Conservation (phyloP, 64 coral and sea anemone species). For the Astreopora myriophthalma region DNA sequence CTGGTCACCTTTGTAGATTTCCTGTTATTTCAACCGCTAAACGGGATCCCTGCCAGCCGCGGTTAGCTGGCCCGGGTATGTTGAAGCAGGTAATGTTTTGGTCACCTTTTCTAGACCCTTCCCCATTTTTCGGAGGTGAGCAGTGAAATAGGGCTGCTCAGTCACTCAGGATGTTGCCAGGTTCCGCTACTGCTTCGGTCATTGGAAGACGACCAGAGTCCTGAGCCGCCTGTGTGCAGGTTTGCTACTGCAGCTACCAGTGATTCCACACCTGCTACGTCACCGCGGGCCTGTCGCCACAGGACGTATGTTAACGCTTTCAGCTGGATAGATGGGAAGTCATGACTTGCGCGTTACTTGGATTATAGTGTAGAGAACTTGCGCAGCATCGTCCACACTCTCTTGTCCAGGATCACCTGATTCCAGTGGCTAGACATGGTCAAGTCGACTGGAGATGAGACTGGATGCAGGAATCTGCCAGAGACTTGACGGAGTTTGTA, state of each 20-base stretch:
- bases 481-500: too few relatives aligned
- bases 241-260: too few relatives aligned
- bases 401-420: slow-evolving; percentile 30
- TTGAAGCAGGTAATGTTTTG: slow-evolving; percentile 14
- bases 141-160: slow-evolving; percentile 59
- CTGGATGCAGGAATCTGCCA: slow-evolving; percentile 37
- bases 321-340: too few relatives aligned
- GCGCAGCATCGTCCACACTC: slow-evolving; percentile 66
- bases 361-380: too few relatives aligned
- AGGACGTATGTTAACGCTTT: too few relatives aligned
- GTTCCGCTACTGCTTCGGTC: too few relatives aligned
- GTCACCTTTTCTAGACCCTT: slow-evolving; percentile 58
- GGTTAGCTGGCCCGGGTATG: slow-evolving; percentile 17
- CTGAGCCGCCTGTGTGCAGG: too few relatives aligned
- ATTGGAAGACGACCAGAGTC: too few relatives aligned
- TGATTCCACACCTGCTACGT: too few relatives aligned
- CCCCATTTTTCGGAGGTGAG: slow-evolving; percentile 40
- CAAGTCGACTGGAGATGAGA: slow-evolving; percentile 37
- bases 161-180: too few relatives aligned
- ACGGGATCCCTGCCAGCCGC: neutral
- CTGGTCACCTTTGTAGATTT: neutral
- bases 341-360: too few relatives aligned
- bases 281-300: too few relatives aligned
- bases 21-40: slow-evolving; percentile 13
- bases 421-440: slow-evolving; percentile 54